Percentiles rank a stretch among this genome's conserved stretches.
Evolutionary conservation across 2,888 invertebrate species (phyloP).

Genomic region (Rhagophthalmus giganteus): DNA sequence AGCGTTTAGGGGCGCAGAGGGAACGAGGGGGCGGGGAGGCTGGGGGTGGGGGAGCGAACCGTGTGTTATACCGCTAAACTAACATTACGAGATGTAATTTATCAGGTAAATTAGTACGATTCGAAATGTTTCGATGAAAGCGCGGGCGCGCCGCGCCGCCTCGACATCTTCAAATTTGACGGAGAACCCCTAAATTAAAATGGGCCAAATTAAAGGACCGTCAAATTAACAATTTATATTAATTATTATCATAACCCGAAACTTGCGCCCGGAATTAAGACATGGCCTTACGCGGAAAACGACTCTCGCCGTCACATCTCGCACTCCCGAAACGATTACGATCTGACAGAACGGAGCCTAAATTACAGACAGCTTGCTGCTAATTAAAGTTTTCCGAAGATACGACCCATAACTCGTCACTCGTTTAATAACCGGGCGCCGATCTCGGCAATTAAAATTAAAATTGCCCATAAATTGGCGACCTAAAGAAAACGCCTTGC

Average conservation of each 20-base stretch:
- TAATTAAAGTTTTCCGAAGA: conserved; percentile 38
- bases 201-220: conserved; percentile 14
- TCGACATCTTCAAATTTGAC: neutral
- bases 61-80: conserved; percentile 9
- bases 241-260: conserved; percentile 26
- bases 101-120: no score
- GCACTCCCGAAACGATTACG: conserved; percentile 26
- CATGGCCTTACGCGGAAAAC: conserved; percentile 16
- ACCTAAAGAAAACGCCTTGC: conserved; percentile 9
- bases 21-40: no score
- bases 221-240: conserved; percentile 17
- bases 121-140: no score
- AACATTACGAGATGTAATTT: no score
- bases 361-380: conserved; percentile 36
- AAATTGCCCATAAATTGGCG: conserved; percentile 24
- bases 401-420: conserved; percentile 37
- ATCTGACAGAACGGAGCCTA: conserved; percentile 32
- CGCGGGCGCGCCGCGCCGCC: no score
- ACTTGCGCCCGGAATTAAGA: conserved; percentile 20
- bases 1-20: no score
- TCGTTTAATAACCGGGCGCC: conserved; percentile 33
- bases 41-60: neutral
- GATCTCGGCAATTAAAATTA: conserved; percentile 30
- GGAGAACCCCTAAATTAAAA: conserved; percentile 21
- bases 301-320: conserved; percentile 26